Evolutionary conservation across 2,113 vertebrate genomes (phyloP), one percentile per base, ranked within the genome.

Genomic region (Pelmatolapia mariae): DNA sequence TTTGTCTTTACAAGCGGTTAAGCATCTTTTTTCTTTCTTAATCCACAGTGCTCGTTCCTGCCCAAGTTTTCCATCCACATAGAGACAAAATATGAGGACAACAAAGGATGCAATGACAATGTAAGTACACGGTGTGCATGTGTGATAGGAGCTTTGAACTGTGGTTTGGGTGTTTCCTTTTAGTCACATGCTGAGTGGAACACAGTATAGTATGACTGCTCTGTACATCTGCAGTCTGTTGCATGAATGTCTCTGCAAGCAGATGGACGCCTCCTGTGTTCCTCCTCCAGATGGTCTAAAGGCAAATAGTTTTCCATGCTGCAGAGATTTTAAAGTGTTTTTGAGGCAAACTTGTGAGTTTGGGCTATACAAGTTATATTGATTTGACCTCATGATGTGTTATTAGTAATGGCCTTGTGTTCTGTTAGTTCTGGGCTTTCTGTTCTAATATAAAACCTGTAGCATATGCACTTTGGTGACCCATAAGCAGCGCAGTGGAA

Each of bases 51-150:
- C 78, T 96, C 95, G 4, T 96, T 96, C 87, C 89, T 96, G 85
- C 95, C 95, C 87, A 96, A 96, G 89, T 96, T 96, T 83, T 96
- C 95, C 89, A 96, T 96, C 88, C 95, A 96, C 91, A 96, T 96
- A 95, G 95, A 95, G 92, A 95, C 95, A 36, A 96, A 96, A 83
- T 96, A 96, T 3, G 95, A 96, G 85, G 95, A 96, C 94, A 96
- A 96, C 94, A 96, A 96, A 91, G 95, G 95, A 63, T 90, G 86
- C 92, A 96, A 96, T 52, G 91, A 95, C 88, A 94, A 96, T 36
- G 95, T 96, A 84, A 95, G 95, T 95, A 80, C 16, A 43, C 9
- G 11, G 11, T 40, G 7, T 43, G 9, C 36, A 12, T 6, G 7
- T 76, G 26, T 66, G 8, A 66, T 43, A 18, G 5, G 33, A 29